These are phyloP conservation scores for Elaeidobius kamerunicus DNA, from an alignment of 2,888 invertebrate genomes.

Conservation along the genomic window DNA sequence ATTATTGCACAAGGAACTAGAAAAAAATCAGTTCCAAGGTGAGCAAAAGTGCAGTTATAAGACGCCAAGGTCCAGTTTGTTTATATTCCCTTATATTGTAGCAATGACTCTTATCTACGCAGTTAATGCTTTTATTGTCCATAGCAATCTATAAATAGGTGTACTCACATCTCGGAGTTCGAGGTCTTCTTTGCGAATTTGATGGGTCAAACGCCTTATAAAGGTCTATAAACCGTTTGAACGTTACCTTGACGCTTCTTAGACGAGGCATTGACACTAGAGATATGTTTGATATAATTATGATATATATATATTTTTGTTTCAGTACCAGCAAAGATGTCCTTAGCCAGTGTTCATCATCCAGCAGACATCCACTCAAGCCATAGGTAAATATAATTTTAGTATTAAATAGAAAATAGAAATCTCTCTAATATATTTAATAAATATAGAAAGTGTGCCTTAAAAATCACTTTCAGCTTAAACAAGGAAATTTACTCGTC, in stretches of 20 bases:
- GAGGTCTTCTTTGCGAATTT: background rate
- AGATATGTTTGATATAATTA: background rate
- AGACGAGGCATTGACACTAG: background rate
- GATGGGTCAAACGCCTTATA: slow-evolving; percentile 2
- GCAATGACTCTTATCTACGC: no score
- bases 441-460: background rate
- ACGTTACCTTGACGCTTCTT: background rate
- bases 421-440: background rate
- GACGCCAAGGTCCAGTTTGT: no score
- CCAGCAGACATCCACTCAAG: slow-evolving; percentile 52
- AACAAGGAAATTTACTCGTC: background rate
- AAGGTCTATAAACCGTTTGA: background rate
- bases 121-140: no score
- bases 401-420: background rate
- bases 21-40: no score
- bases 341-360: slow-evolving; percentile 56
- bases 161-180: no score
- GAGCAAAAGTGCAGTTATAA: no score
- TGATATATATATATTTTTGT: slow-evolving; percentile 37
- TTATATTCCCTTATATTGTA: no score
- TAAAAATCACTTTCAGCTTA: background rate
- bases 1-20: no score
- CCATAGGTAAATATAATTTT: no score
- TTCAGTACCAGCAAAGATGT: slow-evolving; percentile 54
- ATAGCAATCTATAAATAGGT: no score